Evolutionary conservation across 2,797 vertebrate species (phyloP), one percentile per base, ranked within the genome.

Genomic region (Microctenopoma lineatum): DNA sequence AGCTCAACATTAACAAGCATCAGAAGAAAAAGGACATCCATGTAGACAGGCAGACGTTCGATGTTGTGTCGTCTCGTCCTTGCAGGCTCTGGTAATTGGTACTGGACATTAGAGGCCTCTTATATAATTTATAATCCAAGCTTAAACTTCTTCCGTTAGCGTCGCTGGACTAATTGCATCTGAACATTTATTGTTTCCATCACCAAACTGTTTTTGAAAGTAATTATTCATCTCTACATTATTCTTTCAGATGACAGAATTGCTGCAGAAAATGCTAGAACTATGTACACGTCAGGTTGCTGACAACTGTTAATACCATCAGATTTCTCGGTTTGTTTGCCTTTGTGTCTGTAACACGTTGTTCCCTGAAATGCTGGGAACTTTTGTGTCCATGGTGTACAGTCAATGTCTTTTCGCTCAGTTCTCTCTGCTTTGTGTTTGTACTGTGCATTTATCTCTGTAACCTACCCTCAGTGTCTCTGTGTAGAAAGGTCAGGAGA

Each of bases 341-440:
- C 18, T 79, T 51, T 62, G 68, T 72, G 21, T 86, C 59, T 74
- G 59, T 69, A 73, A 67, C 61, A 65, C 38, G 10, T 55, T 63
- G 69, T 73, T 73, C 53, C 59, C 63, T 66, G 52, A 70, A 76
- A 64, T 59, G 79, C 70, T 13, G 38, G 55, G 66, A 77, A 73
- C 62, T 70, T 61, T 52, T 75, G 48, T 50, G 63, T 64, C 67
- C 62, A 51, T 38, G n/a, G 57, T 75, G 29, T 32, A 32, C 29
- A 26, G 8, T 58, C 73, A 76, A 81, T 59, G 75, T 68, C 58
- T 62, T 58, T 69, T 84, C 64, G 75, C 60, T 78, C 63, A 32
- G 64, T 32, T 47, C 68, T 59, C 25, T 16, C 27, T 51, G 21
- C 11, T 16, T 63, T 82, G 44, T 79, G 5, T 21, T 58, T 66